Base-by-base conservation (phyloP, 30 jellyfish, hydroid and myxozoan species). In the Morbakka virulenta region DNA sequence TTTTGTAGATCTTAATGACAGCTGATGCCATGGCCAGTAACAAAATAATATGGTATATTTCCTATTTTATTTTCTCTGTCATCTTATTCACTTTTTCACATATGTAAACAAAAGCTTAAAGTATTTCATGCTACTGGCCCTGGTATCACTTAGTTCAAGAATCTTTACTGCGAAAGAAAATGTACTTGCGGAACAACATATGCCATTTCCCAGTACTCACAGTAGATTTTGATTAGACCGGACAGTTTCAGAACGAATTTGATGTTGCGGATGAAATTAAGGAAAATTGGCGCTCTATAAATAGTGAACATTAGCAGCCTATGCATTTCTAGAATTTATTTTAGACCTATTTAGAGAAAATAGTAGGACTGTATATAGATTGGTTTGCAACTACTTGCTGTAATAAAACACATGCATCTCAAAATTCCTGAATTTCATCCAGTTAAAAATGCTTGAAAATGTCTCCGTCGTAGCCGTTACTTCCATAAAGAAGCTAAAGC, bases 21-120 rank as follows among this genome's bases (percentile, higher is more conserved):
- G 30, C n/a, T n/a, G n/a, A n/a, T n/a, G n/a, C n/a, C 82, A 70
- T 23, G 82, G 76, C 82, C 82, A 70, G 33, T 17, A 47, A 47
- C 82, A 70, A 2, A 50, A 34, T 27, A 23, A 47, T 62, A 9
- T 2, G 64, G n/a, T n/a, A n/a, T n/a, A n/a, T n/a, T n/a, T n/a
- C n/a, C n/a, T n/a, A n/a, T n/a, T n/a, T n/a, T n/a, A n/a, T n/a
- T n/a, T n/a, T 36, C 48, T 36, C 47, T 20, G 70, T 1, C 81
- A 69, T 69, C 33, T 69, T 34, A 41, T 69, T 32, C 71, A 69
- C 26, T 41, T 69, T 69, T 1, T 69, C 35, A 70, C 81, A 69
- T 36, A 69, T 13, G 9, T 31, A 26, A 32, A 32, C 4, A 35
- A 1, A 69, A 2, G 70, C 72, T 33, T 69, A 69, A 69, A 32